Evolutionary conservation across 92 coral and sea anemone species (phyloP).

Genomic region (Chrysogorgia sp.): DNA sequence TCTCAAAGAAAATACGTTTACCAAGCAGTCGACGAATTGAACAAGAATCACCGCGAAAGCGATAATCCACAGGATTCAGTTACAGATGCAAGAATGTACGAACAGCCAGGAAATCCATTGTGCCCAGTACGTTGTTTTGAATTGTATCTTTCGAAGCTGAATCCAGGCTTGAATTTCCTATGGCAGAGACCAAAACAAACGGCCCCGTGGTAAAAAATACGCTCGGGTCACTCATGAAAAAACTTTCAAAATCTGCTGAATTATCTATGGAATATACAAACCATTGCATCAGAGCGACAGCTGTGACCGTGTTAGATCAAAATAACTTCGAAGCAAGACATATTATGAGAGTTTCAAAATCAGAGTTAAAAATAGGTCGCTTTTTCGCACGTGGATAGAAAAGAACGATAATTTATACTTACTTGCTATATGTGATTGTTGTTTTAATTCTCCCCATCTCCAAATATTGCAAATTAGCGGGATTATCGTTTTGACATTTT

Average conservation of each 20-base stretch:
- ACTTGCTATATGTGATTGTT: too few species aligned
- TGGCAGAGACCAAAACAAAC: constrained; percentile 20
- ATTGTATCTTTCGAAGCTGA: constrained; percentile 13
- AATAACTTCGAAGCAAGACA: constrained; percentile 19
- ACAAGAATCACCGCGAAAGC: constrained; percentile 14
- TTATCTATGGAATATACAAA: constrained; percentile 50
- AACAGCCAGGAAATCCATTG: not conserved
- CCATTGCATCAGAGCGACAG: constrained; percentile 57
- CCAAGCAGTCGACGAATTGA: constrained; percentile 18
- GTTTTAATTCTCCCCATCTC: too few species aligned
- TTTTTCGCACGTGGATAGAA: too few species aligned
- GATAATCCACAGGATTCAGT: constrained; percentile 5
- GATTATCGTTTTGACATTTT: too few species aligned
- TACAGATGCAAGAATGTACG: constrained; percentile 20
- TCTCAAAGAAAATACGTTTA: constrained; percentile 1
- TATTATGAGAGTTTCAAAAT: too few species aligned
- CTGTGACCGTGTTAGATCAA: constrained; percentile 40
- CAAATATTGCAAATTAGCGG: too few species aligned
- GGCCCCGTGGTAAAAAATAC: not conserved
- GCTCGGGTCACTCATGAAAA: not conserved
- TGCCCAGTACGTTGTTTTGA: constrained; percentile 22
- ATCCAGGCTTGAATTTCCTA: not conserved
- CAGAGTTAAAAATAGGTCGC: too few species aligned
- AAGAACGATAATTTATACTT: too few species aligned
- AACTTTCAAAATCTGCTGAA: constrained; percentile 30